Conservation (phyloP, 2,888 invertebrate species). For the Leptopilina syphax region DNA sequence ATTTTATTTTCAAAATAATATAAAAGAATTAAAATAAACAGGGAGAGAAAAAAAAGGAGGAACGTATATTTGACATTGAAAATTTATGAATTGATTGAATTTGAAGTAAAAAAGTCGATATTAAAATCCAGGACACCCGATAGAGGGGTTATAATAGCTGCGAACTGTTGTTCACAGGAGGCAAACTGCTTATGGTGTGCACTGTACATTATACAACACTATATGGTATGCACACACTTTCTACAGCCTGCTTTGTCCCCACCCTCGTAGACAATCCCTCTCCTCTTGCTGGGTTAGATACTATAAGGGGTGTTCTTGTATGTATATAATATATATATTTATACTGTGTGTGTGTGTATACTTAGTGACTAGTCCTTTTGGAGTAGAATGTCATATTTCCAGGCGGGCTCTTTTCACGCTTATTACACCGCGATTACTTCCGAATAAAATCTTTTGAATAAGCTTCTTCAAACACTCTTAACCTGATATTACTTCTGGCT, state of each 20-base stretch:
- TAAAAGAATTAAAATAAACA: too few species aligned
- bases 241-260: conserved; percentile 28
- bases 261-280: conserved; percentile 31
- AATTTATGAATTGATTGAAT: neutral
- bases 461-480: conserved; percentile 14
- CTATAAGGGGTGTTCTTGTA: conserved; percentile 25
- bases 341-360: neutral
- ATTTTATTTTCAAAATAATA: too few species aligned
- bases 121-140: conserved; percentile 50
- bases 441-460: conserved; percentile 28
- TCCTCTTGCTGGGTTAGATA: conserved; percentile 6
- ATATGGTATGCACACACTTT: conserved; percentile 27
- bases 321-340: conserved; percentile 7
- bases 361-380: conserved; percentile 34
- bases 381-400: conserved; percentile 34
- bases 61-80: neutral
- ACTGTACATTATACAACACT: conserved; percentile 21
- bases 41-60: too few species aligned
- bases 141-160: conserved; percentile 45
- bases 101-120: neutral
- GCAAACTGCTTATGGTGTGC: conserved; percentile 38
- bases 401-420: conserved; percentile 38
- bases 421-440: conserved; percentile 36
- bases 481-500: conserved; percentile 6
- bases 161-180: conserved; percentile 31